Conservation (phyloP, 2,113 vertebrate genomes). For the Pelecanus crispus region DNA sequence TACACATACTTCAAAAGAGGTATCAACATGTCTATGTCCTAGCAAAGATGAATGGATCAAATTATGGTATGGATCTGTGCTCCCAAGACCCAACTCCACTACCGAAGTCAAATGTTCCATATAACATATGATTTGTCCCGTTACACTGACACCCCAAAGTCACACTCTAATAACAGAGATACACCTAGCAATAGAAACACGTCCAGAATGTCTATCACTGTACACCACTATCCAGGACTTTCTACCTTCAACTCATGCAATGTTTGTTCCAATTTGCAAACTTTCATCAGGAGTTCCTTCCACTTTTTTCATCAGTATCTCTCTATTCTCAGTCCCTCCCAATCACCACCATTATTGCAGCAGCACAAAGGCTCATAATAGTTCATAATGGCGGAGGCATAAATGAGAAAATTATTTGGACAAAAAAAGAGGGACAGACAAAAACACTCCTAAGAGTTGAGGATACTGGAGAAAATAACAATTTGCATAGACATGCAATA, state of each 20-base stretch:
- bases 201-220: not conserved
- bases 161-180: not conserved
- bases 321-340: not conserved
- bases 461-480: not conserved
- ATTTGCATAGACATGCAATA: not conserved
- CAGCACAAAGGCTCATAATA: not conserved
- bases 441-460: not conserved
- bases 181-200: not conserved
- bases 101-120: not conserved
- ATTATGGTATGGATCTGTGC: not conserved
- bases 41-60: not conserved
- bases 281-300: not conserved
- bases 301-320: not conserved
- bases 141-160: not conserved
- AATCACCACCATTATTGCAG: not conserved
- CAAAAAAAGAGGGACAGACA: not conserved
- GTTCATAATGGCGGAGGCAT: not conserved
- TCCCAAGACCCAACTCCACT: not conserved
- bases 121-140: not conserved
- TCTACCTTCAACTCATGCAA: not conserved
- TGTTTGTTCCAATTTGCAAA: not conserved
- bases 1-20: not conserved
- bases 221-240: not conserved
- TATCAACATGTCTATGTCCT: not conserved
- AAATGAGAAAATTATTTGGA: not conserved